These are phyloP conservation scores for Trachelipus rathkii DNA, from an alignment of 1,140 invertebrate species.

Conservation along the genomic window DNA sequence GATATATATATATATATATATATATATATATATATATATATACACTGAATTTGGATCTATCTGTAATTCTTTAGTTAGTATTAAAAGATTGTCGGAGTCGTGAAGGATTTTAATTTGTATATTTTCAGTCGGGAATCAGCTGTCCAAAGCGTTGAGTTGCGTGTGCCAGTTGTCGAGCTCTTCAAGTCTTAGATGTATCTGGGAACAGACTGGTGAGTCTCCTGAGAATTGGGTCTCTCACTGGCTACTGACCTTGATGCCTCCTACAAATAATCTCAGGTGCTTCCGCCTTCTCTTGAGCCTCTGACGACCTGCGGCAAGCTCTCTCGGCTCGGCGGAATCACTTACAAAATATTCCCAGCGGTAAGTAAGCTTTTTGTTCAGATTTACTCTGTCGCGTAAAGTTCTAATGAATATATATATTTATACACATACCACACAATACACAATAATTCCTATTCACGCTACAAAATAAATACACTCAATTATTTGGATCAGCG, in stretches of 20 bases:
- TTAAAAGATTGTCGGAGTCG: too few relatives aligned
- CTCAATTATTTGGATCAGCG: too few relatives aligned
- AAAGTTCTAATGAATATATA: too few relatives aligned
- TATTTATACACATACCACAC: too few relatives aligned
- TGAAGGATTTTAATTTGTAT: too few relatives aligned
- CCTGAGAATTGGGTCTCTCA: slow-evolving; percentile 88
- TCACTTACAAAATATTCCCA: slow-evolving; percentile 76
- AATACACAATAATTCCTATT: too few relatives aligned
- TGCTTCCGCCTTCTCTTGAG: slow-evolving; percentile 76
- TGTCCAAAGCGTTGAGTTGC: slow-evolving; percentile 73
- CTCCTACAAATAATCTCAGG: slow-evolving; percentile 84
- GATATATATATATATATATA: too few relatives aligned
- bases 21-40: too few relatives aligned
- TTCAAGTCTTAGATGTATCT: slow-evolving; percentile 69
- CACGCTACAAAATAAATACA: too few relatives aligned
- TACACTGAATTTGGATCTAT: too few relatives aligned
- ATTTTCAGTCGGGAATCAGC: slow-evolving; percentile 77
- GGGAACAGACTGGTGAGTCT: slow-evolving; percentile 79
- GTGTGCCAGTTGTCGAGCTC: slow-evolving; percentile 71
- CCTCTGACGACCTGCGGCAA: slow-evolving; percentile 66
- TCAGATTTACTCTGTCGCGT: too few relatives aligned
- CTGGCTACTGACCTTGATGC: slow-evolving; percentile 83
- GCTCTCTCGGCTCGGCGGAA: slow-evolving; percentile 79
- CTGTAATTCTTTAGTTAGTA: too few relatives aligned
- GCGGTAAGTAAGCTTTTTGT: slow-evolving; percentile 72